These are phyloP conservation scores for Tolypeutes matacus DNA, from an alignment of 2,797 vertebrate genomes.

Conservation along the genomic window DNA sequence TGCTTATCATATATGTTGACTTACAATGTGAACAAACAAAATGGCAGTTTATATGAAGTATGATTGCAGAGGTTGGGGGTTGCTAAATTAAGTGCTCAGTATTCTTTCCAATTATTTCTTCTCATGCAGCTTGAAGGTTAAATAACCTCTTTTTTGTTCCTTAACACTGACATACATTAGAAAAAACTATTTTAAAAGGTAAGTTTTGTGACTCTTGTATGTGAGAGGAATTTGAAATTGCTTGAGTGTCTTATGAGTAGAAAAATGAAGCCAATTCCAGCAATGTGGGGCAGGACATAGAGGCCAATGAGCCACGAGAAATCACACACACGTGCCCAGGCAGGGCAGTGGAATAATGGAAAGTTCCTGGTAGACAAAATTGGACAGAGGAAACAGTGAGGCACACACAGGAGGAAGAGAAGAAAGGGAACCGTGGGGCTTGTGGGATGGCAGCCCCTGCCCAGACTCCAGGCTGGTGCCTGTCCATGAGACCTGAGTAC, in stretches of 20 bases:
- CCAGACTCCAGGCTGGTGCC: not conserved
- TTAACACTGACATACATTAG: not conserved
- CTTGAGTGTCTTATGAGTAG: not conserved
- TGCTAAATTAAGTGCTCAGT: not conserved
- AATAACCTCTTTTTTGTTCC: not conserved
- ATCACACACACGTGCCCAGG: not conserved
- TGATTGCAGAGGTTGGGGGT: not conserved
- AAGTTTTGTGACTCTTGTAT: not conserved
- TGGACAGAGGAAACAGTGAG: not conserved
- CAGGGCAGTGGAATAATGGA: not conserved
- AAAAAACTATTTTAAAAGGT: not conserved
- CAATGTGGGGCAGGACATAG: not conserved
- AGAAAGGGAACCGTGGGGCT: no score
- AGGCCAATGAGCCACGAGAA: not conserved
- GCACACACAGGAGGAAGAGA: no score
- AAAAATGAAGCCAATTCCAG: not conserved
- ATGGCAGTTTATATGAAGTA: not conserved
- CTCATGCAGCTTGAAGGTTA: not conserved
- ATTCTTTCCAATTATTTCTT: constrained; percentile 4
- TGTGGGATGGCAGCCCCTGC: not conserved
- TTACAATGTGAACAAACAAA: not conserved
- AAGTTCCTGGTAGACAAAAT: not conserved
- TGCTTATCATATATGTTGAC: not conserved
- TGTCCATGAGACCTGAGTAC: not conserved
- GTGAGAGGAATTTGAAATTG: constrained; percentile 2